Percentiles rank a stretch among this genome's conserved stretches.
Conservation (phyloP, 2,888 invertebrate species). For the Euzetes globulus region DNA sequence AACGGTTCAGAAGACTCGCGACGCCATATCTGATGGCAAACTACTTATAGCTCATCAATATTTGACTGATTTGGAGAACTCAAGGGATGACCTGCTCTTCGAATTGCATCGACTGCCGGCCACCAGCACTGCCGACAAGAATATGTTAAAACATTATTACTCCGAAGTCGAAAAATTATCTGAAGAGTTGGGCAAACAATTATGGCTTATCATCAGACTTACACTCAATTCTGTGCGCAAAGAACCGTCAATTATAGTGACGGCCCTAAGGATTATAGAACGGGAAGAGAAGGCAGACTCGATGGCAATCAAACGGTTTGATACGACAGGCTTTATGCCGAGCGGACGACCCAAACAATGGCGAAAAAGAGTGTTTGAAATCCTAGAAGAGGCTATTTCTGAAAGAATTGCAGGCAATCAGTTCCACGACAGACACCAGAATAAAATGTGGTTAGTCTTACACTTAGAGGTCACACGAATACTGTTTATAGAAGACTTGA, state of each 20-base stretch:
- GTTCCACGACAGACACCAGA: slow-evolving; percentile 77
- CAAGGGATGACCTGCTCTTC: slow-evolving; percentile 86
- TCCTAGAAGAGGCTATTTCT: slow-evolving; percentile 52
- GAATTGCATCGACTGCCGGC: slow-evolving; percentile 89
- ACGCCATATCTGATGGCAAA: slow-evolving; percentile 89
- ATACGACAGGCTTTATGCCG: slow-evolving; percentile 78
- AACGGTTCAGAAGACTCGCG: slow-evolving; percentile 86
- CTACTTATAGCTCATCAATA: slow-evolving; percentile 83
- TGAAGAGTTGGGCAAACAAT: slow-evolving; percentile 76
- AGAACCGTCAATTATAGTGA: slow-evolving; percentile 82
- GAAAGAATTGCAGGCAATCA: slow-evolving; percentile 83
- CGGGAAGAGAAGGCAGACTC: slow-evolving; percentile 91
- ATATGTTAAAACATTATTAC: slow-evolving; percentile 90
- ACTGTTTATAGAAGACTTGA: slow-evolving; percentile 78
- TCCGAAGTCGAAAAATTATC: slow-evolving; percentile 88
- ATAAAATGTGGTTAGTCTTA: slow-evolving; percentile 91
- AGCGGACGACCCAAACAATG: slow-evolving; percentile 89
- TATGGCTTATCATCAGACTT: slow-evolving; percentile 77
- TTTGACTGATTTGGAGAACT: slow-evolving; percentile 88
- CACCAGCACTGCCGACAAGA: slow-evolving; percentile 78
- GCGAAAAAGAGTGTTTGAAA: slow-evolving; percentile 75
- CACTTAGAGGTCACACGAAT: slow-evolving; percentile 82
- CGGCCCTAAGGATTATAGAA: slow-evolving; percentile 89
- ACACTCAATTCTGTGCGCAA: slow-evolving; percentile 89
- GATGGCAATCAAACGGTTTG: slow-evolving; percentile 67